Evolutionary conservation across 2,888 invertebrate species (phyloP).

Genomic region (Sinopyrophorus schimmeli): DNA sequence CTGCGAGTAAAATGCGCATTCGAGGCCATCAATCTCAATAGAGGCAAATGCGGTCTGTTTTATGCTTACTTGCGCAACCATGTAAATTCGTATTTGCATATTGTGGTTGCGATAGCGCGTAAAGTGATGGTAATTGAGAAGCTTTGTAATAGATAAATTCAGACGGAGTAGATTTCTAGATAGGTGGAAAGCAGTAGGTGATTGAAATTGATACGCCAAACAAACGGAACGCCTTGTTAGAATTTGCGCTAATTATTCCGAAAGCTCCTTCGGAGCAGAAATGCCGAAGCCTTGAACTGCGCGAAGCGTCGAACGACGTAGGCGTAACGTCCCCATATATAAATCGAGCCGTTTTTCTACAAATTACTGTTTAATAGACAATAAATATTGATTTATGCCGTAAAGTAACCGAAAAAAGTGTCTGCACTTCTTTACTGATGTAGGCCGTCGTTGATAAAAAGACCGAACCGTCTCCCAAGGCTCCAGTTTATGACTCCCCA

Average conservation of each 20-base stretch:
- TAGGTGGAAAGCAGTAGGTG: conserved; percentile 16
- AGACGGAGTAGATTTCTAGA: conserved; percentile 9
- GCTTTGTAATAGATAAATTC: conserved; percentile 24
- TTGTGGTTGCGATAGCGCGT: conserved; percentile 30
- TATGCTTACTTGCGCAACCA: conserved; percentile 24
- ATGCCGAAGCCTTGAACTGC: too few species aligned
- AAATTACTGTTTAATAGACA: too few species aligned
- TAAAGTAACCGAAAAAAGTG: too few species aligned
- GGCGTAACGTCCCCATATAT: too few species aligned
- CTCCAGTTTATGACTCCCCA: conserved; percentile 45
- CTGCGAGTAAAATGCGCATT: conserved; percentile 13
- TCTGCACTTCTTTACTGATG: conserved; percentile 18
- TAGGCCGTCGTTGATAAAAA: conserved; percentile 40
- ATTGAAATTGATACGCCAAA: conserved; percentile 22
- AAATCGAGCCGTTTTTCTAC: too few species aligned
- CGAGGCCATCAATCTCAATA: conserved; percentile 16
- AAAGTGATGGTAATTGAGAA: conserved; percentile 32
- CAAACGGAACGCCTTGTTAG: conserved; percentile 18
- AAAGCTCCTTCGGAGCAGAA: too few species aligned
- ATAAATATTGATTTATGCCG: too few species aligned
- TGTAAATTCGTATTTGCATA: conserved; percentile 31
- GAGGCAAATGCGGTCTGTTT: conserved; percentile 16
- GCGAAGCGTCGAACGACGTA: too few species aligned
- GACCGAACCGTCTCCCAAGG: conserved; percentile 40
- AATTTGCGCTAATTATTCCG: too few species aligned